phyloP scores from a whole-genome alignment of 2,888 invertebrate genomes.

The Clunio marinus region DNA sequence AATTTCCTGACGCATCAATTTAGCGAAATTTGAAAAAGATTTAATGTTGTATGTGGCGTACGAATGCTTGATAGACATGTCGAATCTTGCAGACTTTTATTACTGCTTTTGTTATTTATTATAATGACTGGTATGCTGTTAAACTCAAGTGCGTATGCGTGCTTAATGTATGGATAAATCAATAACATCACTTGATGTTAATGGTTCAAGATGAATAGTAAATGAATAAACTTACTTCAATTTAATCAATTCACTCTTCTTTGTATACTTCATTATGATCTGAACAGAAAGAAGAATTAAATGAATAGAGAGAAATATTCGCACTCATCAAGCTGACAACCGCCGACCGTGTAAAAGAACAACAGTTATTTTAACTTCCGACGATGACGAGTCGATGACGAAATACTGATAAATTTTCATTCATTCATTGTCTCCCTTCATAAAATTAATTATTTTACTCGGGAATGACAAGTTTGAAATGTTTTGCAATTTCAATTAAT shows the following conservation, averaged over 20 bases:
- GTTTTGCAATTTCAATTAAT: not conserved
- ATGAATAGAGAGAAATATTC: not conserved
- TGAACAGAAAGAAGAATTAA: not conserved
- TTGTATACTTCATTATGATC: not conserved
- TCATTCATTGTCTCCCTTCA: not conserved
- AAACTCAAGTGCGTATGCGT: not conserved
- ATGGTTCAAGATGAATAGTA: too few relatives aligned
- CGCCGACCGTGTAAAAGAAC: not conserved
- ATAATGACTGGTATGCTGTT: not conserved
- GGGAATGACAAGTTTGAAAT: not conserved
- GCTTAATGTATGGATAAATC: not conserved
- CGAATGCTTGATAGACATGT: not conserved
- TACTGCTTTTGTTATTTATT: not conserved
- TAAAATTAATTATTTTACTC: not conserved
- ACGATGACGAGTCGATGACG: not conserved
- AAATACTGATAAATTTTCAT: too few relatives aligned
- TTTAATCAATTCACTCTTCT: not conserved
- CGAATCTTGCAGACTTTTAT: not conserved
- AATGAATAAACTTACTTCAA: not conserved
- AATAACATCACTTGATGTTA: too few relatives aligned
- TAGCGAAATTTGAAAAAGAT: not conserved
- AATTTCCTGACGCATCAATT: not conserved
- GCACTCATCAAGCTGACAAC: too few relatives aligned
- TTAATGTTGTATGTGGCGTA: not conserved
- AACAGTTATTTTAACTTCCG: too few relatives aligned